Evolutionary conservation across 2,888 invertebrate genomes (phyloP).

Genomic region (Cinara cedri): DNA sequence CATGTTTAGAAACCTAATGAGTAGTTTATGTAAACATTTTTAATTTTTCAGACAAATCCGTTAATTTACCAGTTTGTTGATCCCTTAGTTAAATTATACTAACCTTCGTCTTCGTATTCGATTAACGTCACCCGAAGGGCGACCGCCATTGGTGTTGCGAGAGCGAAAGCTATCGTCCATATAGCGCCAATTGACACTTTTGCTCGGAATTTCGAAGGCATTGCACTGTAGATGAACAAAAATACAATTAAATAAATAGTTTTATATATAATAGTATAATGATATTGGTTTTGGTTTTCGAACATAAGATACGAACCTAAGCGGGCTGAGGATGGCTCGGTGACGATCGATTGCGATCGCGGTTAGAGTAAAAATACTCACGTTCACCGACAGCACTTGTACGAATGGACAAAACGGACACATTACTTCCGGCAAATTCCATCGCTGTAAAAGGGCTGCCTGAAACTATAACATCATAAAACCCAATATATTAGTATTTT

Average conservation of each 20-base stretch:
- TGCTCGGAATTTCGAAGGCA: slow-evolving; percentile 75
- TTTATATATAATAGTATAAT: no score
- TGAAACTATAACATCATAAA: slow-evolving; percentile 73
- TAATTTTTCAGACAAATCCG: no score
- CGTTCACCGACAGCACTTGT: slow-evolving; percentile 83
- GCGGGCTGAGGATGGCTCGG: slow-evolving; percentile 76
- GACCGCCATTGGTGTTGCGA: slow-evolving; percentile 75
- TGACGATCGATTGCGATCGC: slow-evolving; percentile 87
- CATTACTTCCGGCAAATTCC: slow-evolving; percentile 85
- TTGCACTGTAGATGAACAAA: slow-evolving; percentile 66
- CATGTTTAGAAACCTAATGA: no score
- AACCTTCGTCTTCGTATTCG: slow-evolving; percentile 59
- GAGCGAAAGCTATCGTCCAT: slow-evolving; percentile 73
- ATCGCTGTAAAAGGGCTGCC: slow-evolving; percentile 83
- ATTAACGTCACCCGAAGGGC: slow-evolving; percentile 69
- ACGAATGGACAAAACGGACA: slow-evolving; percentile 89
- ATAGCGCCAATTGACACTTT: slow-evolving; percentile 76
- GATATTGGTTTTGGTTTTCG: background rate
- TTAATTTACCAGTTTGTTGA: no score
- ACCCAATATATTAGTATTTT: no score
- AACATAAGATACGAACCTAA: slow-evolving; percentile 67
- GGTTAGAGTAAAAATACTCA: slow-evolving; percentile 86
- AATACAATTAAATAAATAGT: slow-evolving; percentile 8
- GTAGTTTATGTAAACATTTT: no score
- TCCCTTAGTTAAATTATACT: slow-evolving; percentile 45